A percentile compares a stretch with the other conserved stretches of the same genome.
Conservation (phyloP, 1,140 invertebrate genomes). For the Hylaeus volcanicus region DNA sequence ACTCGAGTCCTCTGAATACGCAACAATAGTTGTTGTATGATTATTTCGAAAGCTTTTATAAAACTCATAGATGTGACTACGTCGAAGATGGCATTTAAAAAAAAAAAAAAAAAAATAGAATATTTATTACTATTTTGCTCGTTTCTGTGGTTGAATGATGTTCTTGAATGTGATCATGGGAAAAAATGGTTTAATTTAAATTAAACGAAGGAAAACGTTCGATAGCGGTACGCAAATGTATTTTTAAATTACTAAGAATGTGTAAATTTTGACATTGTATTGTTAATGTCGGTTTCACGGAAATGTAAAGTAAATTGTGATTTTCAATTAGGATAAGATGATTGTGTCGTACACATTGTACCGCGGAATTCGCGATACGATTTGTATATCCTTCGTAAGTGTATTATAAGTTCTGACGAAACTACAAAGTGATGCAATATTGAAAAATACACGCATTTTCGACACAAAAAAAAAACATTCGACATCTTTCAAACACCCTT, state of each 20-base stretch:
- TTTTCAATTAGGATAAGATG: neutral
- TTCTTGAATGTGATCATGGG: conserved; percentile 1
- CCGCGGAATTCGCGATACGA: neutral
- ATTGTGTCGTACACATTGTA: neutral
- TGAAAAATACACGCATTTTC: conserved; percentile 4
- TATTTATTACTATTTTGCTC: no score
- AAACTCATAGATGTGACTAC: no score
- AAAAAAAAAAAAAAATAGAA: no score
- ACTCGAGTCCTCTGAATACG: no score
- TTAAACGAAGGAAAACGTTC: neutral
- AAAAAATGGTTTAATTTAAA: conserved; percentile 15
- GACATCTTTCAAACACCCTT: neutral
- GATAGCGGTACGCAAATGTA: neutral
- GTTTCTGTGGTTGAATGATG: no score
- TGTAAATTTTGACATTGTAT: conserved; percentile 2
- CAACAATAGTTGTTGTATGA: no score
- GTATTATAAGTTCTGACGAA: neutral
- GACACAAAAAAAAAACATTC: neutral
- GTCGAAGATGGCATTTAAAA: no score
- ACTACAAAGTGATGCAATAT: neutral
- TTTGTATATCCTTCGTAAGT: neutral
- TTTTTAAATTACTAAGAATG: neutral
- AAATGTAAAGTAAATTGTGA: neutral
- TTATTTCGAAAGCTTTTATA: no score
- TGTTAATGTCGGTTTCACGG: neutral